phyloP scores from a whole-genome alignment of 2,888 invertebrate species.

The Pollenia amentaria region DNA sequence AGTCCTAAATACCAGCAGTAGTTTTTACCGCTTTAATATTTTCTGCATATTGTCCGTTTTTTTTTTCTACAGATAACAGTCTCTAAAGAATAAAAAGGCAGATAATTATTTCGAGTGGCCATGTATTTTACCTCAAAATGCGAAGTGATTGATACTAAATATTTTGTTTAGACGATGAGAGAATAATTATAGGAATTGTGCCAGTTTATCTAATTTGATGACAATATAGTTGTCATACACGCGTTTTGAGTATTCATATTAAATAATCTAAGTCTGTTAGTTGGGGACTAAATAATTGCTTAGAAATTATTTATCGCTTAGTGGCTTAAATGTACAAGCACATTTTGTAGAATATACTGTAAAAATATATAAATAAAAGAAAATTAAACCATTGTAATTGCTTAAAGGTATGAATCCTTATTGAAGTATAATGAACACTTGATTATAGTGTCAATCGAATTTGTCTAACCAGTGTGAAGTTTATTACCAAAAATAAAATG shows the following conservation, averaged over 20 bases:
- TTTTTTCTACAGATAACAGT: constrained; percentile 19
- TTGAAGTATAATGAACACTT: not conserved
- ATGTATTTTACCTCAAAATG: not conserved
- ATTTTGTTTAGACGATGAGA: constrained; percentile 9
- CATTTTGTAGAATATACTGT: not conserved
- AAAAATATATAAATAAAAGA: not conserved
- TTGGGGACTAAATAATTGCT: constrained; percentile 17
- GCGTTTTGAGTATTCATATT: not conserved
- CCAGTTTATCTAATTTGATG: constrained; percentile 43
- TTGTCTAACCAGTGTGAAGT: not conserved
- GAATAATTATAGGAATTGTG: constrained; percentile 49
- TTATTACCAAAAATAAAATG: no score
- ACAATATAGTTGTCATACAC: constrained; percentile 7
- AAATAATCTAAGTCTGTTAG: constrained; percentile 22
- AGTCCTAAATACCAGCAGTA: not conserved
- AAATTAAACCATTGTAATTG: not conserved
- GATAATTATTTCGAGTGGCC: not conserved
- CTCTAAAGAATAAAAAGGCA: constrained; percentile 25
- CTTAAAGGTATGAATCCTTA: not conserved
- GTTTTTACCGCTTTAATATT: not conserved
- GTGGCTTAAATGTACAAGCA: not conserved
- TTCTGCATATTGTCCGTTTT: constrained; percentile 3
- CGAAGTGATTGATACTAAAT: constrained; percentile 43
- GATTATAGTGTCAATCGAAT: not conserved
- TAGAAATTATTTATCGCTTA: constrained; percentile 19